Base-by-base conservation (phyloP, 2,888 invertebrate genomes). In the Elegia similella region DNA sequence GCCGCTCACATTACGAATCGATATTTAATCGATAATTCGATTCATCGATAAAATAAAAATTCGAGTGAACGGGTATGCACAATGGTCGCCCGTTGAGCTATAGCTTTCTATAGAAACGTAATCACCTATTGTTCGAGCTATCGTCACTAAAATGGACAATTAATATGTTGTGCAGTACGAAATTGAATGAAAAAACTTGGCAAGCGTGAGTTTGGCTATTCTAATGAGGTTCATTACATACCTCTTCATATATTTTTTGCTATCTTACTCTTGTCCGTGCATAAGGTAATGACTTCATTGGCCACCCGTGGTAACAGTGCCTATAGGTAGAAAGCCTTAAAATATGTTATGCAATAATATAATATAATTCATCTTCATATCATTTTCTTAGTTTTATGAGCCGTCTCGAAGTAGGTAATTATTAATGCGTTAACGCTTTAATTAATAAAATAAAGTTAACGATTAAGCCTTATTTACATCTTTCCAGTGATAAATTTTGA, bases 51-150 rank as follows among this genome's bases (percentile, higher is more conserved):
- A 76, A 72, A 72, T 67, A 67, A 66, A 52, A 66, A 73, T 73
- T 69, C 65, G 66, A 76, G 70, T 68, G 76, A 76, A 75, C 76
- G 80, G 76, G 68, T 82, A 83, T 82, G 81, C 76, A 88, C 87
- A 90, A 90, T 86, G 84, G 82, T 74, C 78, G 69, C 85, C 88
- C 80, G 86, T 72, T 68, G 89, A 66, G 89, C 80, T 76, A 72
- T 76, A 70, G 73, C 86, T 88, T 86, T 89, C 88, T 86, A 84
- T 74, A 83, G 67, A 76, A 68, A 65, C 67, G 80, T 90, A 88
- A 91, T 90, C 85, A 89, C 80, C 90, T 85, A 91, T 91, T 91
- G 90, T 91, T 86, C 82, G 75, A 66, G 72, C 50, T 34, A n/a
- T 50, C 73, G 69, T 74, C 72, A 76, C 73, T 79, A 78, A 82